Evolutionary conservation across 2,888 invertebrate genomes (phyloP).

Genomic region (Eupsilia transversa): DNA sequence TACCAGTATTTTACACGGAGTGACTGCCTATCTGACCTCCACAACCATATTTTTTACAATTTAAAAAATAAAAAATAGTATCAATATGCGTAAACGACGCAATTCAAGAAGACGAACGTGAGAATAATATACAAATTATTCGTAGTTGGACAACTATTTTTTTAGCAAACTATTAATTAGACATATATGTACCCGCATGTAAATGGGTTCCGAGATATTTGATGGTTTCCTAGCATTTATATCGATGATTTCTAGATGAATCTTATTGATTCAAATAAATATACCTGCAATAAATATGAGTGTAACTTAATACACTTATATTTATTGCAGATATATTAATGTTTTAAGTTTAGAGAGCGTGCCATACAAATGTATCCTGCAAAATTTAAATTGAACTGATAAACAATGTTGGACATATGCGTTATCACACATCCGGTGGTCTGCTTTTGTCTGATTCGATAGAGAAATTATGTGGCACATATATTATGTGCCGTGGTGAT

Average conservation of each 20-base stretch:
- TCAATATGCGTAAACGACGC: neutral
- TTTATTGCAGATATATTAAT: no score
- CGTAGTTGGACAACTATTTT: slow-evolving; percentile 1
- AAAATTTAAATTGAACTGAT: slow-evolving; percentile 27
- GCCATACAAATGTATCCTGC: slow-evolving; percentile 3
- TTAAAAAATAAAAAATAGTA: neutral
- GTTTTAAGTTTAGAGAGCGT: neutral
- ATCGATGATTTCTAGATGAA: neutral
- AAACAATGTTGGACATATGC: slow-evolving; percentile 33
- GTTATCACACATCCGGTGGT: slow-evolving; percentile 52
- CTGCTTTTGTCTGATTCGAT: slow-evolving; percentile 42
- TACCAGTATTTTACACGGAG: no score
- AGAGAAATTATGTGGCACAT: slow-evolving; percentile 9
- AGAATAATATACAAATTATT: slow-evolving; percentile 1
- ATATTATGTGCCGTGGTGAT: neutral
- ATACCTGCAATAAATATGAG: neutral
- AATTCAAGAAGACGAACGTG: neutral
- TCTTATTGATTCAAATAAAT: neutral
- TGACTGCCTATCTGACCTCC: no score
- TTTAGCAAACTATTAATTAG: slow-evolving; percentile 8
- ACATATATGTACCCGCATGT: neutral
- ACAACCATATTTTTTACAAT: no score
- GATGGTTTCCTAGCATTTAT: neutral
- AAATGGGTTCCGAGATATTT: neutral
- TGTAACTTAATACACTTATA: no score